Evolutionary conservation across 2,888 invertebrate genomes (phyloP).

Genomic region (Pachydiplax longipennis): DNA sequence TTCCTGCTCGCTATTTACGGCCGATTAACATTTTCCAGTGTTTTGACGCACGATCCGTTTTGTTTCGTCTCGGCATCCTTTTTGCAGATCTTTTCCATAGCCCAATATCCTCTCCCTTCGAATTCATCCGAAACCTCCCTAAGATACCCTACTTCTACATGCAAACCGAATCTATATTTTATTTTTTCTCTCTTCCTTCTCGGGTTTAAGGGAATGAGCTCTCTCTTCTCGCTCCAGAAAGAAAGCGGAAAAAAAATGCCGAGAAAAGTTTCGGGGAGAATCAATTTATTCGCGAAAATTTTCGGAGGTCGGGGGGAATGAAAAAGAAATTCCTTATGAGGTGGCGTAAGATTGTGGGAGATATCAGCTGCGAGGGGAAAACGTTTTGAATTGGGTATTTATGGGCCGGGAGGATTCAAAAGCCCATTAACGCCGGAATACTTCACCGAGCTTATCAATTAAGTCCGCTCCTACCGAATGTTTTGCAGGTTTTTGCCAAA

Average conservation of each 20-base stretch:
- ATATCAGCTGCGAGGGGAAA: constrained; percentile 24
- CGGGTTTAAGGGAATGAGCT: constrained; percentile 21
- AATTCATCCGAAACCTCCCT: not conserved
- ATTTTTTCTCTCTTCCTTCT: not conserved
- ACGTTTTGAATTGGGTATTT: constrained; percentile 35
- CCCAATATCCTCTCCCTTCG: not conserved
- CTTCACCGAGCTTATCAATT: constrained; percentile 34
- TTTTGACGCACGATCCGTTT: not conserved
- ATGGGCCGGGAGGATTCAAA: constrained; percentile 25
- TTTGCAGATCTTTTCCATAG: not conserved
- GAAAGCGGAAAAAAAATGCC: not conserved
- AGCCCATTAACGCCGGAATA: constrained; percentile 23
- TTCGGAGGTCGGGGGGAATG: not conserved
- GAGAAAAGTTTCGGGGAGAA: constrained; percentile 15
- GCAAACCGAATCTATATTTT: not conserved
- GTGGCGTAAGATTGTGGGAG: constrained; percentile 22
- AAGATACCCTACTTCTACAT: not conserved
- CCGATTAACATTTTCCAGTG: too few relatives aligned
- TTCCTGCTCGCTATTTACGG: too few relatives aligned
- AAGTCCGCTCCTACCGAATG: not conserved
- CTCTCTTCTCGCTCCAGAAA: not conserved
- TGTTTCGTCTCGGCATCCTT: not conserved
- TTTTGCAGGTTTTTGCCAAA: not conserved
- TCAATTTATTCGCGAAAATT: constrained; percentile 44
- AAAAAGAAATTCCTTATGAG: not conserved